Base-by-base conservation (phyloP, 2,888 invertebrate species). In the Oconnorella tubifera region DNA sequence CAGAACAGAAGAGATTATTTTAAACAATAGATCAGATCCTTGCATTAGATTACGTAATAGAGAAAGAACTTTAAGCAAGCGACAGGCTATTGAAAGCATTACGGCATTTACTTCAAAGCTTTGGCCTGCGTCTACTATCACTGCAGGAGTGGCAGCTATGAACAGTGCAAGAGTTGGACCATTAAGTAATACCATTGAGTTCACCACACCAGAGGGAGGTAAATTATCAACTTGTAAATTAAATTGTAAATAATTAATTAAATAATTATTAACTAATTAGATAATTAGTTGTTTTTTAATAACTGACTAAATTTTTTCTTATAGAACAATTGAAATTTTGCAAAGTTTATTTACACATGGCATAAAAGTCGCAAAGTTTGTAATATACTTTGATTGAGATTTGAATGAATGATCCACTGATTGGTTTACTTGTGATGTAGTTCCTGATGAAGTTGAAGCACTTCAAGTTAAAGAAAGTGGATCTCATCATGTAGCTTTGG, bases 121-220 rank as follows among this genome's bases (percentile, higher is more conserved):
- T 25, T 78, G 78, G 55, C 75, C 80, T 1, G 77, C 65, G 63
- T 73, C 77, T 3, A 62, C 89, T 80, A 95, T 99, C 79, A 90
- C 88, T 77, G 93, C 92, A 0, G 87, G 90, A 68, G 91, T 97
- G n/a, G 64, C 55, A 3, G 66, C 59, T 10, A 1, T 66, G 23
- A 68, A 68, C 49, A 56, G 64, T 2, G 67, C 63, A 29, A 67
- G 64, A 14, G 48, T 59, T 4, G 71, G 70, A 27, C 6, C 33
- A 14, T 59, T 67, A 27, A 93, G 93, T 76, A 90, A 92, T 71
- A 86, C 97, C 28, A 56, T 65, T 10, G 23, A 58, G 40, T 71
- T 72, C 59, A 62, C 88, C 72, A 80, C 80, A 48, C 76, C 75
- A 6, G 77, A 80, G 68, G 80, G 80, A 76, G 65, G 68, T 68